phyloP scores from a whole-genome alignment of 2,888 invertebrate genomes.

The Aporophyla lueneburgensis region DNA sequence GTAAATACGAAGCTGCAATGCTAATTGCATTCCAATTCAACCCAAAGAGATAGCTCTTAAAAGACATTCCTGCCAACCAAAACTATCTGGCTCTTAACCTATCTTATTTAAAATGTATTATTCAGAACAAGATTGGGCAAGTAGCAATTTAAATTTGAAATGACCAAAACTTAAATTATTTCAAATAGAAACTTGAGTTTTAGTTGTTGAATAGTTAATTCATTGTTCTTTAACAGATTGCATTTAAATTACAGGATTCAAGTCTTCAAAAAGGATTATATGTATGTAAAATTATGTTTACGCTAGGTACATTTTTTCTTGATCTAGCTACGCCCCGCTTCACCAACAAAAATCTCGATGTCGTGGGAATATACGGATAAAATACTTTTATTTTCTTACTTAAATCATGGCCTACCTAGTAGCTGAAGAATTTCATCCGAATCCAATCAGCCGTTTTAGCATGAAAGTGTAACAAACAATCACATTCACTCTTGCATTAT shows the following conservation, averaged over 20 bases:
- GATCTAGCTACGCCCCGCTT: no score
- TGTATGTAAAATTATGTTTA: neutral
- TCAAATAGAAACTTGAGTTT: constrained; percentile 36
- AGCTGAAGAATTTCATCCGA: no score
- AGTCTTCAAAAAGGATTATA: neutral
- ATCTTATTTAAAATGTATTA: constrained; percentile 32
- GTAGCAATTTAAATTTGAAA: constrained; percentile 40
- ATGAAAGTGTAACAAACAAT: no score
- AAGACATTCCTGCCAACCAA: constrained; percentile 9
- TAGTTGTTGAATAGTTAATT: constrained; percentile 36
- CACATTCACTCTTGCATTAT: no score
- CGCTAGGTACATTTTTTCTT: neutral
- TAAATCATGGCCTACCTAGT: no score
- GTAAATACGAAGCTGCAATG: constrained; percentile 28
- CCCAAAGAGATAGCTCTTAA: constrained; percentile 5
- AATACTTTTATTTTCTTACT: no score
- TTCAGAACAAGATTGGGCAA: constrained; percentile 36
- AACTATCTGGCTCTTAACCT: constrained; percentile 11
- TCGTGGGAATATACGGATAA: no score
- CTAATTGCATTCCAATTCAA: constrained; percentile 50
- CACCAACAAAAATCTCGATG: no score
- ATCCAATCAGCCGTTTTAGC: no score
- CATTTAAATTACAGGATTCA: constrained; percentile 1
- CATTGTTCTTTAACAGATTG: constrained; percentile 18
- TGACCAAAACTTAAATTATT: constrained; percentile 38